Evolutionary conservation across 2,888 invertebrate genomes (phyloP).

Genomic region (Hipparchia semele): DNA sequence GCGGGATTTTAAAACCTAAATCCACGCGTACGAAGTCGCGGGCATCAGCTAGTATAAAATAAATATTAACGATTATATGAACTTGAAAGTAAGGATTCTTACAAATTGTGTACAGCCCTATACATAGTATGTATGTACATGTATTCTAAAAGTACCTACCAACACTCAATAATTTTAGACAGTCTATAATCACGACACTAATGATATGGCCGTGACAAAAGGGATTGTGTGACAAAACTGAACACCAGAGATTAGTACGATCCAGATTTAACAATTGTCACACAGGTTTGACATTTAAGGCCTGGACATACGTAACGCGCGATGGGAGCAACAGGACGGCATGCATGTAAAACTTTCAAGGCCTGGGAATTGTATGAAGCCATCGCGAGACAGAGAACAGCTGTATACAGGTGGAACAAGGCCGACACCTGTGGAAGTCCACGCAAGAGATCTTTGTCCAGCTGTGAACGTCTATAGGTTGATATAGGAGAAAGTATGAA

Average conservation of each 20-base stretch:
- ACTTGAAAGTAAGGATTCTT: neutral
- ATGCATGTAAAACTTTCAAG: neutral
- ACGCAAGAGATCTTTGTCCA: too few species aligned
- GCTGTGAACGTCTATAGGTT: too few species aligned
- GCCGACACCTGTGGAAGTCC: too few species aligned
- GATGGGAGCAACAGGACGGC: neutral
- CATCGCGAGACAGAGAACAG: too few species aligned
- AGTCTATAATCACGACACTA: constrained; percentile 26
- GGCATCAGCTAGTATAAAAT: too few species aligned
- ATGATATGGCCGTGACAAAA: constrained; percentile 64
- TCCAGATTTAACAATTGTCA: constrained; percentile 67
- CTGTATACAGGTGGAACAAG: too few species aligned
- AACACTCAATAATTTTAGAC: constrained; percentile 10
- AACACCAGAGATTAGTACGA: constrained; percentile 59
- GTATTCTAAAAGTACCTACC: constrained; percentile 8
- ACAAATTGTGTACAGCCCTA: neutral
- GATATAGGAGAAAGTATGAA: too few species aligned
- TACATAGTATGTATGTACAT: neutral
- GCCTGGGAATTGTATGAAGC: too few species aligned
- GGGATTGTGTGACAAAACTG: constrained; percentile 63
- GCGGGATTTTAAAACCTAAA: too few species aligned
- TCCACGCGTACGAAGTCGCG: too few species aligned
- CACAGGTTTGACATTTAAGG: constrained; percentile 67
- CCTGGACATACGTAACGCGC: neutral
- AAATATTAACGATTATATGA: neutral